Evolutionary conservation across 2,888 invertebrate genomes (phyloP), one percentile per base, ranked within the genome.

Genomic region (Cinara cedri): DNA sequence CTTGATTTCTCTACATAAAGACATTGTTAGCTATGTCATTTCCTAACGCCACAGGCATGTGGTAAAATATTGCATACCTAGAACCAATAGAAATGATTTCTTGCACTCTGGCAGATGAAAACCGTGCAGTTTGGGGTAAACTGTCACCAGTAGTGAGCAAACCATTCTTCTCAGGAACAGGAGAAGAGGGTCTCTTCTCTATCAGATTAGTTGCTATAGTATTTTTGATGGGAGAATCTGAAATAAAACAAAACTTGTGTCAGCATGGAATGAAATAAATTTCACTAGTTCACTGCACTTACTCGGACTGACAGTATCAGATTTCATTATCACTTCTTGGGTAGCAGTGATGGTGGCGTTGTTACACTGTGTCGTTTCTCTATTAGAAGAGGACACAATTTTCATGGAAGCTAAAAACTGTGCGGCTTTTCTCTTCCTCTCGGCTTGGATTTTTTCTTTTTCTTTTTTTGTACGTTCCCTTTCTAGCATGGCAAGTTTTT

Each of bases 371-470:
- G 34, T 3, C 34, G 34, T 3, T 34, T 34, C 34, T 34, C 6
- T 34, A 6, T 34, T 70, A 1, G 44, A 76, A 16, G 76, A 76
- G 34, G 68, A 46, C 8, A 78, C 60, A 11, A 78, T 78, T 78
- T 78, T 78, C 76, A 78, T 78, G 11, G 76, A 66, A 16, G 76
- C 76, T 9, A 78, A 60, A 60, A 82, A 82, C 49, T 81, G 81
- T 13, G 82, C 81, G 19, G 82, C 82, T 66, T 81, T 81, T 71
- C 70, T 82, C 60, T 81, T 81, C 49, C 82, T 76, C 60, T 82
- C 82, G 2, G 81, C 81, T 72, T 82, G 82, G 49, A 82, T 81
- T 65, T 81, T 81, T 68, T 82, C 82, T 66, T 78, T 81, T 72
- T 82, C 81, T 72, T 72, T 78, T 46, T 81, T 82, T 2, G 78